Conservation (phyloP, 1,140 invertebrate species). For the Ooceraea biroi region DNA sequence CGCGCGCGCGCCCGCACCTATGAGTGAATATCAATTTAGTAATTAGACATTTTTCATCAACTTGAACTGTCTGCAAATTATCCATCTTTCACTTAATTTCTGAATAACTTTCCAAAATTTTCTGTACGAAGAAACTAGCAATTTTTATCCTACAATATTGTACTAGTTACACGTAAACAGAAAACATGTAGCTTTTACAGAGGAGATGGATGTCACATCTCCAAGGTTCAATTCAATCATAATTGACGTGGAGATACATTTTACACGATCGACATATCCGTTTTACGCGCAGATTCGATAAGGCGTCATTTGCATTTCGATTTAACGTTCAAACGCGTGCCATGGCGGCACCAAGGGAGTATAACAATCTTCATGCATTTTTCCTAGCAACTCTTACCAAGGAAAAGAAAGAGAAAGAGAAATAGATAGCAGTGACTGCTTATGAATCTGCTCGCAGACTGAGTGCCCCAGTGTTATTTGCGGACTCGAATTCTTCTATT, state of each 20-base stretch:
- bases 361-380: constrained; percentile 30
- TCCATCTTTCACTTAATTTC: too few species aligned
- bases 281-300: constrained; percentile 2
- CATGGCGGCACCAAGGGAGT: background rate
- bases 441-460: constrained; percentile 47
- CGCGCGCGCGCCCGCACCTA: too few species aligned
- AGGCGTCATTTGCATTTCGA: constrained; percentile 10
- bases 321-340: constrained; percentile 6
- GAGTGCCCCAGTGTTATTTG: constrained; percentile 74
- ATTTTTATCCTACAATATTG: background rate
- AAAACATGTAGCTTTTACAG: too few species aligned
- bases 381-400: background rate
- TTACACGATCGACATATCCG: constrained; percentile 22
- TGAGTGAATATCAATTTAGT: too few species aligned
- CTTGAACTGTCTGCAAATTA: too few species aligned
- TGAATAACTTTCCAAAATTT: too few species aligned
- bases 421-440: constrained; percentile 12
- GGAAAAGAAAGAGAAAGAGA: background rate
- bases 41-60: too few species aligned
- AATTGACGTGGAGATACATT: constrained; percentile 14
- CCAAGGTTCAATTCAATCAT: constrained; percentile 19
- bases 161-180: background rate
- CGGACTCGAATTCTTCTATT: constrained; percentile 69
- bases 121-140: background rate
- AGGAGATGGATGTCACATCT: background rate